These are phyloP conservation scores for Deroptyus accipitrinus DNA, from an alignment of 2,113 vertebrate species.

Conservation along the genomic window DNA sequence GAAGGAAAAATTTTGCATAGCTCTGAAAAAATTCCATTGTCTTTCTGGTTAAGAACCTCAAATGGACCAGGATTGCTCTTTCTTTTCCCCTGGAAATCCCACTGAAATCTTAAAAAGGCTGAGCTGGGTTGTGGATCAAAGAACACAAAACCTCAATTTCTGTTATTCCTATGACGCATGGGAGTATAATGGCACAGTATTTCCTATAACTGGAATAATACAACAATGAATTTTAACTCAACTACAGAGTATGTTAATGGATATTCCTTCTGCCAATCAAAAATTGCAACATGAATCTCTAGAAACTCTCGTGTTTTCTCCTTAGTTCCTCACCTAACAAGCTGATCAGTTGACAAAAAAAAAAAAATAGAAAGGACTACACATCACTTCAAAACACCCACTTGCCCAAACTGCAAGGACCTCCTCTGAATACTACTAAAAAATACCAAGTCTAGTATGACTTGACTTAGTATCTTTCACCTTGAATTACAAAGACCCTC, in stretches of 20 bases:
- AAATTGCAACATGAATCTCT: background rate
- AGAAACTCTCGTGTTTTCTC: background rate
- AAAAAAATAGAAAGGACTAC: background rate
- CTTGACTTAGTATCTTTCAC: background rate
- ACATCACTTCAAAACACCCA: background rate
- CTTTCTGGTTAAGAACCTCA: background rate
- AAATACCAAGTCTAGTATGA: background rate
- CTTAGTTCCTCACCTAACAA: background rate
- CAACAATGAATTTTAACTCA: background rate
- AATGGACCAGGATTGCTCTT: background rate
- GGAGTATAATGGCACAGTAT: background rate
- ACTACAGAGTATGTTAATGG: background rate
- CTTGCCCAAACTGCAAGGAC: background rate
- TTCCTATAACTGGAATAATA: background rate
- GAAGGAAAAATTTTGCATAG: background rate
- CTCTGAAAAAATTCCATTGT: background rate
- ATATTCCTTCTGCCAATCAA: background rate
- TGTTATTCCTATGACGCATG: background rate
- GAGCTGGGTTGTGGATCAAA: background rate
- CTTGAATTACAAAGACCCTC: slow-evolving; percentile 6
- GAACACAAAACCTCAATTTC: background rate
- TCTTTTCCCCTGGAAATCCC: background rate
- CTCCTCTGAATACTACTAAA: background rate
- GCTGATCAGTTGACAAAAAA: background rate
- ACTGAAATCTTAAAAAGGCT: background rate